These are phyloP conservation scores for Margarornis squamiger DNA, from an alignment of 2,797 vertebrate genomes.

Conservation along the genomic window DNA sequence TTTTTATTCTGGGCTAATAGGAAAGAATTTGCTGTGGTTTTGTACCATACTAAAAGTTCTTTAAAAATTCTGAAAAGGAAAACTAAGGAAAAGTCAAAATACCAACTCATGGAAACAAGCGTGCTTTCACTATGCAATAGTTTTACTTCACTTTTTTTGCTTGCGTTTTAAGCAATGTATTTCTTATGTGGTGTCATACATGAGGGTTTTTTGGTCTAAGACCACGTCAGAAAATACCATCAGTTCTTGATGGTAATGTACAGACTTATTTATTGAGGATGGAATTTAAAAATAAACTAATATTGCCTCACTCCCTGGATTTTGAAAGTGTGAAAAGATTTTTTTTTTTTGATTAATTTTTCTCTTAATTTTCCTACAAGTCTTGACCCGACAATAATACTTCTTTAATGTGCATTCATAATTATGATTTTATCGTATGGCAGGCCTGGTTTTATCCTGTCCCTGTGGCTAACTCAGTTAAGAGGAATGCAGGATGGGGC, in stretches of 20 bases:
- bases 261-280: neutral
- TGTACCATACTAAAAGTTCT: neutral
- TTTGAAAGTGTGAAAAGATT: neutral
- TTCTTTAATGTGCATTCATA: neutral
- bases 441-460: neutral
- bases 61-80: neutral
- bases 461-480: neutral
- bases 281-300: neutral
- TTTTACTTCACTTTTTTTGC: neutral
- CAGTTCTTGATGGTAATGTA: neutral
- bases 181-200: neutral
- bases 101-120: neutral
- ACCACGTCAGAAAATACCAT: neutral
- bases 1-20: neutral
- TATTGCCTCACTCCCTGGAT: neutral
- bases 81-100: neutral
- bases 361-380: neutral
- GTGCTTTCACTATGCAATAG: neutral
- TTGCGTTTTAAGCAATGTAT: neutral
- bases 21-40: neutral
- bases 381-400: neutral
- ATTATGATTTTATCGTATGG: neutral
- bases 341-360: neutral
- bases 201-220: neutral
- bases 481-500: neutral